These are phyloP conservation scores for Ginglymostoma cirratum DNA, from an alignment of 2,113 vertebrate species.

Conservation along the genomic window DNA sequence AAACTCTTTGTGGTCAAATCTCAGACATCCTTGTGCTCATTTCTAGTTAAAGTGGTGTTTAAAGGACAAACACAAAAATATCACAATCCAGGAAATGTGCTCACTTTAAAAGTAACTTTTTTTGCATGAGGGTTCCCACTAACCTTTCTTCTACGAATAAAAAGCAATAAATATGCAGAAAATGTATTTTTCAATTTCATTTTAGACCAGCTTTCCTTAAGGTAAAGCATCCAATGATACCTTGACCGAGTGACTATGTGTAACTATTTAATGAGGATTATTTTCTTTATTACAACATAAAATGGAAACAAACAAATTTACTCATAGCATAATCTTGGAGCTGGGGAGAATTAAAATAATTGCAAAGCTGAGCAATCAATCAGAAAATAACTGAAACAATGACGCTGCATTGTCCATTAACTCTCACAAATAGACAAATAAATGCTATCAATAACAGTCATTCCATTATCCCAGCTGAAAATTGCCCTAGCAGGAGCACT, in stretches of 20 bases:
- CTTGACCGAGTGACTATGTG: not conserved
- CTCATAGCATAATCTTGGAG: not conserved
- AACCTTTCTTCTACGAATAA: not conserved
- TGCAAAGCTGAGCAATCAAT: not conserved
- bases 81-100: not conserved
- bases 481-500: not conserved
- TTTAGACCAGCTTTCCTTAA: not conserved
- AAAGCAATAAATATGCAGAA: not conserved
- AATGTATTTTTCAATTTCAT: not conserved
- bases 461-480: not conserved
- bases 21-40: too few species aligned
- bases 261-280: not conserved
- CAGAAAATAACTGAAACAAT: not conserved
- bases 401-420: conserved; percentile 1
- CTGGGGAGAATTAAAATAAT: not conserved
- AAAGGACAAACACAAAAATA: not conserved
- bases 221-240: not conserved
- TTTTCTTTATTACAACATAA: not conserved
- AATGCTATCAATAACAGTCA: not conserved
- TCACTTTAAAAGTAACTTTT: not conserved
- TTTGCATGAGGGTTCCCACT: not conserved
- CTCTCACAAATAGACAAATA: not conserved
- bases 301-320: not conserved
- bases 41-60: not conserved
- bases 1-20: too few species aligned